Evolutionary conservation across 1,140 invertebrate species (phyloP).

Genomic region (Magallana ariakensis): DNA sequence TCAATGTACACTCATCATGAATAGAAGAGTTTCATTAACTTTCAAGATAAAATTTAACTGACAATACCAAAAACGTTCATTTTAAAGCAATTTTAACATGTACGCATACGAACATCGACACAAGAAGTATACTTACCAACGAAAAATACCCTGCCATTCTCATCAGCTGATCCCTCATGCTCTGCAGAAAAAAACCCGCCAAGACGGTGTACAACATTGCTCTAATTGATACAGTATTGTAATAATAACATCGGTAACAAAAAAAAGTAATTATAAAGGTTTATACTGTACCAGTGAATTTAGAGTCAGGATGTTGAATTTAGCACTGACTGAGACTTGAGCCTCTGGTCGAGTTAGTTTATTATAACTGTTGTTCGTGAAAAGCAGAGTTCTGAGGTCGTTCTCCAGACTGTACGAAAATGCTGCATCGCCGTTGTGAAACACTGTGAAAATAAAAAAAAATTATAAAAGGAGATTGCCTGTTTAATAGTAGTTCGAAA

Average conservation of each 20-base stretch:
- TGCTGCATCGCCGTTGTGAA: neutral
- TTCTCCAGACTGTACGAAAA: conserved; percentile 21
- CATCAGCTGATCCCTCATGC: conserved; percentile 42
- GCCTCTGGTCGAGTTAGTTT: neutral
- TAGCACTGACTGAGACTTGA: neutral
- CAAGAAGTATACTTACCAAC: conserved; percentile 3
- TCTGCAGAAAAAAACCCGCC: neutral
- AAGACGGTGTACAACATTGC: too few species aligned
- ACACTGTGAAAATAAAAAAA: neutral
- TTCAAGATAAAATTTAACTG: too few species aligned
- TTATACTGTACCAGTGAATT: neutral
- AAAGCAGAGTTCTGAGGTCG: neutral
- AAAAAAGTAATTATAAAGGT: too few species aligned
- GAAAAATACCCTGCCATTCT: conserved; percentile 22
- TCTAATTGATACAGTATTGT: too few species aligned
- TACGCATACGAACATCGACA: too few species aligned
- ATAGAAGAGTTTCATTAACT: too few species aligned
- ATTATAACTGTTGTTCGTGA: conserved; percentile 29
- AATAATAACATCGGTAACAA: too few species aligned
- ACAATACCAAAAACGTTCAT: too few species aligned
- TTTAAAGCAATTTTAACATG: too few species aligned
- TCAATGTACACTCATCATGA: too few species aligned
- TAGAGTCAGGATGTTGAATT: neutral
- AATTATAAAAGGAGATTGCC: neutral
- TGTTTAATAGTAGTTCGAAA: too few species aligned